phyloP scores from a whole-genome alignment of 2,113 vertebrate species.

The Charadrius vociferus region DNA sequence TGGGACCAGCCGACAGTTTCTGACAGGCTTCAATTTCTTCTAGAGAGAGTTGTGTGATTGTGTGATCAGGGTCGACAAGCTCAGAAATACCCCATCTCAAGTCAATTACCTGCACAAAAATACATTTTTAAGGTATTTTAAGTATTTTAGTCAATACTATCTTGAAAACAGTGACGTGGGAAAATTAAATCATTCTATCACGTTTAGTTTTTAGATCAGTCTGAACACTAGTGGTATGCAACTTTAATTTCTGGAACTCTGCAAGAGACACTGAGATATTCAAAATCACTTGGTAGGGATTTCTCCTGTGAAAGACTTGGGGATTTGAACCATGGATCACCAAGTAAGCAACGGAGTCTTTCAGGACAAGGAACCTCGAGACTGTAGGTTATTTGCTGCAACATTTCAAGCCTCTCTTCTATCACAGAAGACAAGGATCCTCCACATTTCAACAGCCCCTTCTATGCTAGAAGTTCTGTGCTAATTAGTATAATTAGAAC shows the following conservation, averaged over 20 bases:
- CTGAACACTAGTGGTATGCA: not conserved
- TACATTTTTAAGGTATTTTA: too few relatives aligned
- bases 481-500: not conserved
- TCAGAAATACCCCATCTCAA: slow-evolving; percentile 79
- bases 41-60: slow-evolving; percentile 75
- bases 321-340: not conserved
- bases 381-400: not conserved
- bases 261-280: not conserved
- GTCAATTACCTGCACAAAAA: slow-evolving; percentile 77
- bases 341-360: not conserved
- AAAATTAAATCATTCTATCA: not conserved
- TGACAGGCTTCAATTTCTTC: slow-evolving; percentile 77
- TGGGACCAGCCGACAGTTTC: slow-evolving; percentile 75
- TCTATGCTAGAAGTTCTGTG: not conserved
- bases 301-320: not conserved
- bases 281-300: not conserved
- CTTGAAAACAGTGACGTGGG: not conserved
- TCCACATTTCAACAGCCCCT: not conserved
- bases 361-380: not conserved
- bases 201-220: fast-evolving
- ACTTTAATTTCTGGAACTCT: not conserved
- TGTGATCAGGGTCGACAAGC: slow-evolving; percentile 55
- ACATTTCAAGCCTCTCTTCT: not conserved
- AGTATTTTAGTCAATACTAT: not conserved
- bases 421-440: not conserved